Conservation (phyloP, 1,140 invertebrate species). For the Ectropis grisescens region DNA sequence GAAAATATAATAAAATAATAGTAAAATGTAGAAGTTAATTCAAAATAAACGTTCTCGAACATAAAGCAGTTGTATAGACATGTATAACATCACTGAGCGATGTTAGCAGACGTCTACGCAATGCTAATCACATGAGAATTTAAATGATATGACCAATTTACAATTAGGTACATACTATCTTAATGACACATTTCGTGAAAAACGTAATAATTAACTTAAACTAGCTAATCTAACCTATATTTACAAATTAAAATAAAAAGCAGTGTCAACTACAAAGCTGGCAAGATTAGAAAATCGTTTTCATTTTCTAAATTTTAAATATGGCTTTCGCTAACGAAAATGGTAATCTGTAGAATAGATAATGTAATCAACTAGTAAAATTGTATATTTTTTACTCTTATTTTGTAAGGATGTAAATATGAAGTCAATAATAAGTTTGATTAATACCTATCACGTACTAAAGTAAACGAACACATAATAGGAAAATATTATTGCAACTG, state of each 20-base stretch:
- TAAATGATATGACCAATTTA: too few relatives aligned
- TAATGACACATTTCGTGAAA: too few relatives aligned
- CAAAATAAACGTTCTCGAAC: too few relatives aligned
- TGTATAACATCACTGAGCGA: conserved; percentile 56
- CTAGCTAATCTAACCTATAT: conserved; percentile 54
- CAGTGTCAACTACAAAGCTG: conserved; percentile 64
- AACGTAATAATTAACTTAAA: too few relatives aligned
- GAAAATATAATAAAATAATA: too few relatives aligned
- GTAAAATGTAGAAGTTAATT: too few relatives aligned
- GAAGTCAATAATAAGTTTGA: conserved; percentile 9
- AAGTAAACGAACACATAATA: conserved; percentile 22
- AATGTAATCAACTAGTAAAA: too few relatives aligned
- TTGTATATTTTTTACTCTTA: too few relatives aligned
- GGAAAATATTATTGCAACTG: conserved; percentile 20
- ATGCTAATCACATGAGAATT: conserved; percentile 20
- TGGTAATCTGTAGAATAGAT: conserved; percentile 19
- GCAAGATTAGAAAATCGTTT: conserved; percentile 59
- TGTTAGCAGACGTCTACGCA: conserved; percentile 57
- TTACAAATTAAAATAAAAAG: conserved; percentile 54
- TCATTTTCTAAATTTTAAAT: conserved; percentile 60
- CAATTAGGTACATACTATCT: too few relatives aligned
- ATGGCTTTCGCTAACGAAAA: conserved; percentile 44
- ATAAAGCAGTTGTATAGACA: conserved; percentile 47
- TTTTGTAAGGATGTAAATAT: too few relatives aligned
- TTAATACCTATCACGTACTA: conserved; percentile 12